A percentile compares a stretch with the other conserved stretches of the same genome.
Evolutionary conservation across 2,113 vertebrate genomes (phyloP).

Genomic region (Brienomyrus brachyistius): DNA sequence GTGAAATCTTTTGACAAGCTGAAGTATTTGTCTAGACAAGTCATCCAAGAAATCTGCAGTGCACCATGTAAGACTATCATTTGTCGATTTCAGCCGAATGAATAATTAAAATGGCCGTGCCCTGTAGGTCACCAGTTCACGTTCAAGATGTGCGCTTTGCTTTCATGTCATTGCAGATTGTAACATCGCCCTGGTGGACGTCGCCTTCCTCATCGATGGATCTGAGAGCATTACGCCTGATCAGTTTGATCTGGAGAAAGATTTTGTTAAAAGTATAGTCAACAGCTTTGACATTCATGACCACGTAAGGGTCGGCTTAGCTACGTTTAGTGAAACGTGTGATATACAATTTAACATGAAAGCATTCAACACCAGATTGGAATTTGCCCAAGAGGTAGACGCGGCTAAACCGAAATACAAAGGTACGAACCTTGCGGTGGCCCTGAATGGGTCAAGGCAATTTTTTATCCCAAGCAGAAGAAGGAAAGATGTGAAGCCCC

Average conservation of each 20-base stretch:
- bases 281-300: not conserved
- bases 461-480: not conserved
- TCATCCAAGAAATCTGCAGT: conserved; percentile 45
- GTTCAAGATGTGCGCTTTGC: not conserved
- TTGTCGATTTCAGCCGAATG: not conserved
- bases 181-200: not conserved
- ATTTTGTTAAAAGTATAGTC: not conserved
- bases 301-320: not conserved
- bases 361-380: not conserved
- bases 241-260: conserved; percentile 35
- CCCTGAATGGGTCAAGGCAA: not conserved
- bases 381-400: not conserved
- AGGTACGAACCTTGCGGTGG: not conserved
- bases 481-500: not conserved
- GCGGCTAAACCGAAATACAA: not conserved
- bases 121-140: not conserved
- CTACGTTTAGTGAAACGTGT: not conserved
- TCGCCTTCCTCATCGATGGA: conserved; percentile 48
- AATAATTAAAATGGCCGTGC: not conserved
- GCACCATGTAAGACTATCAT: conserved; percentile 13
- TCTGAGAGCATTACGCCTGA: conserved; percentile 44
- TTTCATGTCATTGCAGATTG: conserved; percentile 13
- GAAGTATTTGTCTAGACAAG: conserved; percentile 36
- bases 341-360: not conserved
- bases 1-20: conserved; percentile 53